These are phyloP conservation scores for Edolisoma coerulescens DNA, from an alignment of 2,113 vertebrate genomes.

Conservation along the genomic window DNA sequence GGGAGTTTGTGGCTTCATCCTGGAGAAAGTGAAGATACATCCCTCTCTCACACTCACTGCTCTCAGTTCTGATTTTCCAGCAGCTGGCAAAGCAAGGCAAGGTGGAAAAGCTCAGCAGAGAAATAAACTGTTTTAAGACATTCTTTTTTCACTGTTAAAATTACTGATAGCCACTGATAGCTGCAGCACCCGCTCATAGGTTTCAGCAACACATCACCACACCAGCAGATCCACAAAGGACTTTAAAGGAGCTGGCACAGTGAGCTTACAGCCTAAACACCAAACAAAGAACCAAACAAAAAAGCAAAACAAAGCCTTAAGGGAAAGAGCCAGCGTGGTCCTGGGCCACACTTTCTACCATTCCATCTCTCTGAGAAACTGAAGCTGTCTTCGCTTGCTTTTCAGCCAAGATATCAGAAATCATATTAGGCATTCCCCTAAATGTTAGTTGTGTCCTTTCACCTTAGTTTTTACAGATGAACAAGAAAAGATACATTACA, in stretches of 20 bases:
- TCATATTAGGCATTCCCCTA: background rate
- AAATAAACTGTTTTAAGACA: background rate
- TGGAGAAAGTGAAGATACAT: background rate
- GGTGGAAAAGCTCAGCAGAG: background rate
- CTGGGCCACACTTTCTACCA: background rate
- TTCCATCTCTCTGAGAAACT: fast-evolving
- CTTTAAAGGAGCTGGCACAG: background rate
- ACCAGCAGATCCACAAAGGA: background rate
- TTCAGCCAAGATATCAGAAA: background rate
- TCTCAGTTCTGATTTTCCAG: background rate
- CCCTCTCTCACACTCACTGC: background rate
- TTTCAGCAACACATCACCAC: background rate
- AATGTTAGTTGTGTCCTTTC: background rate
- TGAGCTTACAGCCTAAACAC: background rate
- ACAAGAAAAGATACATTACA: background rate
- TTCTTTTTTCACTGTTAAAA: background rate
- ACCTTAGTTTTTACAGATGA: background rate
- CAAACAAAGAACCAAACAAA: background rate
- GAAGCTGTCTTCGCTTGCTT: background rate
- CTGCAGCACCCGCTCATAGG: fast-evolving
- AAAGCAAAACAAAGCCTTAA: background rate
- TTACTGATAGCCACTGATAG: background rate
- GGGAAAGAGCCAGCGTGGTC: background rate
- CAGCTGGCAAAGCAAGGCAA: background rate
- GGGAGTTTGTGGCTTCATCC: background rate